phyloP scores from a whole-genome alignment of 2,113 vertebrate species.

The Chloropsis cyanopogon region DNA sequence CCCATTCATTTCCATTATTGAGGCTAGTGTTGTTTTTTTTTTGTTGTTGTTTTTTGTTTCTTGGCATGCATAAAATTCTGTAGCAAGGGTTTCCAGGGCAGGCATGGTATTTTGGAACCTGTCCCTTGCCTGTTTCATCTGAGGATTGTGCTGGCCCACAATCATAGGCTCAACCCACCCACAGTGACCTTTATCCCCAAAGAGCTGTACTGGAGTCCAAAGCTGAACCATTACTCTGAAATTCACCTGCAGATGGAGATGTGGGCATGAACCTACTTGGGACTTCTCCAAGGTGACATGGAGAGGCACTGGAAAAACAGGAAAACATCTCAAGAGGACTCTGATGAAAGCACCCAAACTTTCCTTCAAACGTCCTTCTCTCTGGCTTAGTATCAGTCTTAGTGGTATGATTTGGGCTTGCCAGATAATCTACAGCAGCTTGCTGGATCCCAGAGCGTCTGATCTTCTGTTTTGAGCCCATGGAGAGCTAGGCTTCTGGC shows the following conservation, averaged over 20 bases:
- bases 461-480: constrained; percentile 17
- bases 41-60: no score
- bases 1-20: neutral
- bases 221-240: neutral
- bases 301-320: neutral
- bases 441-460: neutral
- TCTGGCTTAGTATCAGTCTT: neutral
- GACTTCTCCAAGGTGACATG: neutral
- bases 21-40: neutral
- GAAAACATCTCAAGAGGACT: neutral
- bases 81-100: neutral
- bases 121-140: neutral
- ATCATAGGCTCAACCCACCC: neutral
- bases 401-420: neutral
- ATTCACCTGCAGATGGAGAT: neutral
- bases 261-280: neutral
- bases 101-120: neutral
- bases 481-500: neutral
- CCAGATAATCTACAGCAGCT: neutral
- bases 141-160: neutral
- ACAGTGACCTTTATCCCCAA: neutral
- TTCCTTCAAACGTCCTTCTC: neutral
- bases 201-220: neutral
- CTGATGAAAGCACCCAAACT: neutral
- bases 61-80: neutral